phyloP scores from a whole-genome alignment of 2,113 vertebrate genomes.

The Erpornis zantholeuca region DNA sequence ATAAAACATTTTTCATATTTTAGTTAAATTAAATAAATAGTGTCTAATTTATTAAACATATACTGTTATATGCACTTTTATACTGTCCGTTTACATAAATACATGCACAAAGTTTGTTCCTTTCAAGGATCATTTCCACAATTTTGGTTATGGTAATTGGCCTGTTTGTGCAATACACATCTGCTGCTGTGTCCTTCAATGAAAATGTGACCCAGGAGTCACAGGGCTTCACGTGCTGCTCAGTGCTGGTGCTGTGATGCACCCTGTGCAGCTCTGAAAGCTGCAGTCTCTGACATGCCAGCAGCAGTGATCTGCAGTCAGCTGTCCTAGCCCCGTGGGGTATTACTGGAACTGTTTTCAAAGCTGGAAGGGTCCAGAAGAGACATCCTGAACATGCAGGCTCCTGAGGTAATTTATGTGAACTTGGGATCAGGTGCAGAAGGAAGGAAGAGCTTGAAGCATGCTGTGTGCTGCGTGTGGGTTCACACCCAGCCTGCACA shows the following conservation, averaged over 20 bases:
- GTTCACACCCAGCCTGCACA: not conserved
- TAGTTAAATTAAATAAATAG: not conserved
- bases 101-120: not conserved
- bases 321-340: not conserved
- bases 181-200: not conserved
- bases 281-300: not conserved
- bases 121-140: not conserved
- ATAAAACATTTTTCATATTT: not conserved
- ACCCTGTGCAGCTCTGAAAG: not conserved
- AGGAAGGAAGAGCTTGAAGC: not conserved
- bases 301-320: not conserved
- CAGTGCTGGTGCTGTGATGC: not conserved
- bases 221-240: rapidly evolving
- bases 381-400: rapidly evolving
- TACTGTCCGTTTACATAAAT: not conserved
- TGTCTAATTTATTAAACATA: not conserved
- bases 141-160: not conserved
- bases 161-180: not conserved
- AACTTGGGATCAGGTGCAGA: rapidly evolving
- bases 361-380: not conserved
- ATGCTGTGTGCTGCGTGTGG: rapidly evolving
- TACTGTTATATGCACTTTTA: not conserved
- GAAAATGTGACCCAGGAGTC: not conserved
- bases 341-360: not conserved
- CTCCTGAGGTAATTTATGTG: not conserved